A percentile compares a stretch with the other conserved stretches of the same genome.
These are phyloP conservation scores for Celastrina argiolus DNA, from an alignment of 2,888 invertebrate genomes.

Conservation along the genomic window DNA sequence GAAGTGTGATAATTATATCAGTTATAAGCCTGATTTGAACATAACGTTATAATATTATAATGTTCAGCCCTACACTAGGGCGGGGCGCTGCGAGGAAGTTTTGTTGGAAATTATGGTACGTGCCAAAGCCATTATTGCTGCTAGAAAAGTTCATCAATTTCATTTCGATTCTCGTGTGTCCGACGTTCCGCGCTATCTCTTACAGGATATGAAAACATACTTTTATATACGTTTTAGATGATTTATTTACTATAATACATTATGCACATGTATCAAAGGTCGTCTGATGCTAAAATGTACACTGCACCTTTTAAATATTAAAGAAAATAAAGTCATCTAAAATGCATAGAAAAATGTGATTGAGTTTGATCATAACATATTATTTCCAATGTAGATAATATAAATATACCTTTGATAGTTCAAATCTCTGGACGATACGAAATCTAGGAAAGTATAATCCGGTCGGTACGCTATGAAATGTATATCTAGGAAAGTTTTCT, in stretches of 20 bases:
- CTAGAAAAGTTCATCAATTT: slow-evolving; percentile 79
- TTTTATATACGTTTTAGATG: neutral
- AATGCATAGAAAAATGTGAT: no score
- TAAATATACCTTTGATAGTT: neutral
- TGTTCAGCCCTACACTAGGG: slow-evolving; percentile 56
- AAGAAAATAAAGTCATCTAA: no score
- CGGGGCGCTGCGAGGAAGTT: slow-evolving; percentile 68
- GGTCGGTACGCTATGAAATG: slow-evolving; percentile 19
- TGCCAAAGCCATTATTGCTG: slow-evolving; percentile 79
- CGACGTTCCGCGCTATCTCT: slow-evolving; percentile 33
- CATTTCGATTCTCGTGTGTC: slow-evolving; percentile 63
- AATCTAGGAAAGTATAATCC: slow-evolving; percentile 30
- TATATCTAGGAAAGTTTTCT: slow-evolving; percentile 33
- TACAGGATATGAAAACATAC: slow-evolving; percentile 17
- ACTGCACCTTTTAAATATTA: no score
- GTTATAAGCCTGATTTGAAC: no score
- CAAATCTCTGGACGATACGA: slow-evolving; percentile 10
- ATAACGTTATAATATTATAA: slow-evolving; percentile 12
- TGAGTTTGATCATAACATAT: no score
- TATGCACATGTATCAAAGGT: no score
- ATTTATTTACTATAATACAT: no score
- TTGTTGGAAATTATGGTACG: slow-evolving; percentile 77
- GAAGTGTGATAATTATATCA: no score
- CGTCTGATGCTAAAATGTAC: no score
- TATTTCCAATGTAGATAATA: no score